Conservation (phyloP, 2,113 vertebrate genomes). For the Gavia stellata region DNA sequence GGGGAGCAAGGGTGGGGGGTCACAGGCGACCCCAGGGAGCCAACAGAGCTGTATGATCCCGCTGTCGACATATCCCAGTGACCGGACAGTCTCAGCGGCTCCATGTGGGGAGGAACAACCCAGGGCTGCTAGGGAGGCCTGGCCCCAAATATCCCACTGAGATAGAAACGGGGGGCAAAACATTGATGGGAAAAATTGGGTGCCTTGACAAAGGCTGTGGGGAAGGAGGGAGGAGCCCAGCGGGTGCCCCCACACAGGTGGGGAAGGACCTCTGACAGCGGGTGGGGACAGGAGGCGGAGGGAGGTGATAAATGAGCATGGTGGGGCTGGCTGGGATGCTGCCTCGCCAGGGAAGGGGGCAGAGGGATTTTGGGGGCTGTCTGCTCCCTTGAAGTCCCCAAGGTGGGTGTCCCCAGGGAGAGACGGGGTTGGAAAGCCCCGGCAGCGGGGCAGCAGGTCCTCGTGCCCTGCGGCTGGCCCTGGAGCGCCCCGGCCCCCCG, state of each 20-base stretch:
- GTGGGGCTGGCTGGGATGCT: neutral
- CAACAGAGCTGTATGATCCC: neutral
- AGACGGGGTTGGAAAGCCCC: rapidly evolving
- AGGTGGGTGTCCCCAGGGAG: too few species aligned
- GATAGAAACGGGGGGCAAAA: rapidly evolving
- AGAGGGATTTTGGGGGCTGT: neutral
- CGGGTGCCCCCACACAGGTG: neutral
- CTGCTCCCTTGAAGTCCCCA: neutral
- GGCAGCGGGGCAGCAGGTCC: neutral
- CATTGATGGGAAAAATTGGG: rapidly evolving
- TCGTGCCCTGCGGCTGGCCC: neutral
- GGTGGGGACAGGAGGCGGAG: neutral
- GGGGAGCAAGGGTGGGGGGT: neutral
- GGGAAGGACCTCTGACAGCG: rapidly evolving
- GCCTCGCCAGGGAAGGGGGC: neutral
- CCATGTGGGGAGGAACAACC: neutral
- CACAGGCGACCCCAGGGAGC: neutral
- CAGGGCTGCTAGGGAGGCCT: rapidly evolving
- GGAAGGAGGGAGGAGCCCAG: neutral
- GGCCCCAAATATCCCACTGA: neutral
- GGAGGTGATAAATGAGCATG: neutral
- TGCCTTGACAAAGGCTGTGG: neutral
- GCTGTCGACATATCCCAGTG: rapidly evolving
- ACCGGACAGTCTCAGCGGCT: rapidly evolving
- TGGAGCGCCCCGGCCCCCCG: neutral